These are phyloP conservation scores for Brachyopa scutellaris DNA, from an alignment of 2,888 invertebrate species.

Conservation along the genomic window DNA sequence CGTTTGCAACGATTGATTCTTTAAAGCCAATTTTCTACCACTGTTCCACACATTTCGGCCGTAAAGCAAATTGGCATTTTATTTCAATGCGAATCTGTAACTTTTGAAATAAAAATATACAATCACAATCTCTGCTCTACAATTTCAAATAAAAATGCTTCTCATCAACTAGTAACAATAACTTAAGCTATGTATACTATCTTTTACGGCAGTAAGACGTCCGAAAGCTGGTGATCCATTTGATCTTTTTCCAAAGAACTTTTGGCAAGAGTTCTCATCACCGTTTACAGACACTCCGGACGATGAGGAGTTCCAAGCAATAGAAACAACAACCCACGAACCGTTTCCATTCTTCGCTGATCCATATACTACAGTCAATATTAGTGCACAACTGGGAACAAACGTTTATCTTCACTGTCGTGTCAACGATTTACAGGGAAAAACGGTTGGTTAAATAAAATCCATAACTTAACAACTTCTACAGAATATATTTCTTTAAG, in stretches of 20 bases:
- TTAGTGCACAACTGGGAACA: constrained; percentile 86
- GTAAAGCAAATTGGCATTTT: too few relatives aligned
- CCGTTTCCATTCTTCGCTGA: constrained; percentile 89
- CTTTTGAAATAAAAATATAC: too few relatives aligned
- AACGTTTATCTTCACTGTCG: constrained; percentile 86
- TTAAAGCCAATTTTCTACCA: too few relatives aligned
- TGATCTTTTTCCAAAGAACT: constrained; percentile 81
- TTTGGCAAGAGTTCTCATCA: constrained; percentile 82
- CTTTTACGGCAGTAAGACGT: constrained; percentile 77
- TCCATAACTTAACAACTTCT: too few relatives aligned
- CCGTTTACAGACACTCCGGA: constrained; percentile 82
- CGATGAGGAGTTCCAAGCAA: constrained; percentile 80
- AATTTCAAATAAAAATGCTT: too few relatives aligned
- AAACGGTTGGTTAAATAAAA: constrained; percentile 84
- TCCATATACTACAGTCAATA: constrained; percentile 84
- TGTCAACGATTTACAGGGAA: constrained; percentile 87
- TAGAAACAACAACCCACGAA: constrained; percentile 84
- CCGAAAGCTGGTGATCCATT: constrained; percentile 81
- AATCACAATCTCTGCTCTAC: too few relatives aligned
- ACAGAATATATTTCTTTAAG: constrained; percentile 76
- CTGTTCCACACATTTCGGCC: too few relatives aligned
- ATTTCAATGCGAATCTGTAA: too few relatives aligned
- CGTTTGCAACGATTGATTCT: too few relatives aligned
- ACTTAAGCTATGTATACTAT: too few relatives aligned
- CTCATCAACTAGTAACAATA: too few relatives aligned